Evolutionary conservation across 2,797 vertebrate genomes (phyloP), one percentile per base, ranked within the genome.

Genomic region (Acestrorhynchus altus): DNA sequence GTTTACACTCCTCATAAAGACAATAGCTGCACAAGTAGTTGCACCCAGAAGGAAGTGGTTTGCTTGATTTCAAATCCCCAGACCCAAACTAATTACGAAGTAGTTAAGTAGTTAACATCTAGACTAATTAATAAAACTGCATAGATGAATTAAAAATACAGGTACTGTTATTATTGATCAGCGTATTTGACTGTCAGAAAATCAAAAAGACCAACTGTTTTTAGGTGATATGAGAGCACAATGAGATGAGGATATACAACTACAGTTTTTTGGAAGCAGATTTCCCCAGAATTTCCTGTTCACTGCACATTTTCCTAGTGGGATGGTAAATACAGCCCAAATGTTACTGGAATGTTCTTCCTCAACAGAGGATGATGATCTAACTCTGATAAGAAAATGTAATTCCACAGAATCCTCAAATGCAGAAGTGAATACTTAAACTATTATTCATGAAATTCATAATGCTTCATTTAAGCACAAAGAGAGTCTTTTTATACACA

Each of bases 341-440:
- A 16, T n/a, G 10, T 9, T 13, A 24, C 12, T 44, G 49, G 4
- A 22, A 56, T 11, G 2, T 1, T 0, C 13, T 28, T 31, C n/a
- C 10, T 28, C 13, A 12, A 18, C 24, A n/a, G 5, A 8, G 11
- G 39, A 4, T 18, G 20, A 49, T 54, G 4, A 52, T 40, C 8
- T 63, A 28, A 63, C 9, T 49, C 24, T 20, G 54, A 59, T 8
- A 59, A 72, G 4, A 72, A 44, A 46, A 42, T 57, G 35, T 26
- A 20, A 24, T 40, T 56, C 46, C 57, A 56, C 20, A 75, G 20
- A 42, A 13, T 26, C 6, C 18, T 12, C 28, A 64, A 63, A 74
- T 40, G 42, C 22, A 56, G 24, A 56, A 51, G 16, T 51, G 5
- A 49, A 1, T 46, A 4, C 42, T 15, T 13, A 15, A 47, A 15